Conservation (phyloP, 2,113 vertebrate genomes). For the Melozone crissalis region DNA sequence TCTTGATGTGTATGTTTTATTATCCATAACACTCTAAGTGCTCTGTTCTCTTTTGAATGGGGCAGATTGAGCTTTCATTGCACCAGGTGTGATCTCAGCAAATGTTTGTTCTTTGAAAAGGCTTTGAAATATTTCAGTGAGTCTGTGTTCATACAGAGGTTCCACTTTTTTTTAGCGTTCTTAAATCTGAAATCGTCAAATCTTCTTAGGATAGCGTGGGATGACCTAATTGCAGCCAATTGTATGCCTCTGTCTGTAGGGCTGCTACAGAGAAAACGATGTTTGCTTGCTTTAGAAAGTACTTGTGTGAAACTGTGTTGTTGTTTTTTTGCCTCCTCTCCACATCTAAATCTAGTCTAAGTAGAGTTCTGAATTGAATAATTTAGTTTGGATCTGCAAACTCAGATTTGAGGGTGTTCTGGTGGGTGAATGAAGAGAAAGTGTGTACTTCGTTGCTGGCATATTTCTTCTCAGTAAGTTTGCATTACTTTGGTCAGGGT, state of each 20-base stretch:
- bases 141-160: neutral
- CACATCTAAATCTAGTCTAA: neutral
- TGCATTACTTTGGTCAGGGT: neutral
- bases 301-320: neutral
- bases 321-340: neutral
- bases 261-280: neutral
- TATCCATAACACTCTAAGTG: neutral
- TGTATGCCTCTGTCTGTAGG: neutral
- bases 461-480: neutral
- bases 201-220: neutral
- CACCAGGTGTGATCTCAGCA: neutral
- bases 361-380: neutral
- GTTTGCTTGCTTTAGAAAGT: neutral
- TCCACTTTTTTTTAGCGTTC: neutral
- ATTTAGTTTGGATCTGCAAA: neutral
- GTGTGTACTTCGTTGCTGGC: neutral
- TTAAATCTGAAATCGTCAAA: neutral
- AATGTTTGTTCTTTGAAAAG: neutral
- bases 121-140: neutral
- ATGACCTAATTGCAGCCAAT: constrained; percentile 22
- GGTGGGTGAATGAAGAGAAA: neutral
- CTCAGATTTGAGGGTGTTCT: neutral
- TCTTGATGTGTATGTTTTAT: neutral
- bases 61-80: neutral
- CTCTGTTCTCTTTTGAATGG: neutral